Evolutionary conservation across 1,140 invertebrate genomes (phyloP).

Genomic region (Augochlora pura): DNA sequence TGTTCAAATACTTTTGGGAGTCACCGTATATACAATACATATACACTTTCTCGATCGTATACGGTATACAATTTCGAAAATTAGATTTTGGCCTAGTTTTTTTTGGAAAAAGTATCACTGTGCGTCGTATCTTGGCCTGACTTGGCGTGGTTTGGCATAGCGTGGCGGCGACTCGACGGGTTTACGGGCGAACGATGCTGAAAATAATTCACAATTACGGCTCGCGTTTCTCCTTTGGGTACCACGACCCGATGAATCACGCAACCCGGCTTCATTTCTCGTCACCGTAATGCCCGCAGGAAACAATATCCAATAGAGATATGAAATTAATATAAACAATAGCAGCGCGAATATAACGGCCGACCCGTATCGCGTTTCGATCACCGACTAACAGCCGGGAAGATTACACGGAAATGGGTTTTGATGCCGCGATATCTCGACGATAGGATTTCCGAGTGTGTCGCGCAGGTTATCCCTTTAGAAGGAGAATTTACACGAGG

Average conservation of each 20-base stretch:
- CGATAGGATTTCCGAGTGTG: slow-evolving; percentile 60
- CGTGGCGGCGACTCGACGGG: not conserved
- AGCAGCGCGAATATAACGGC: not conserved
- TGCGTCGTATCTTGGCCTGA: too few relatives aligned
- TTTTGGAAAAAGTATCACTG: too few relatives aligned
- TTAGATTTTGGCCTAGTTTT: too few relatives aligned
- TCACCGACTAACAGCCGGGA: slow-evolving; percentile 41
- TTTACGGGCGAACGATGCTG: not conserved
- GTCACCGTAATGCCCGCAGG: not conserved
- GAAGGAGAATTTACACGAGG: slow-evolving; percentile 65
- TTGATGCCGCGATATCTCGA: slow-evolving; percentile 55
- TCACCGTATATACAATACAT: too few relatives aligned
- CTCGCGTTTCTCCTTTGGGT: not conserved
- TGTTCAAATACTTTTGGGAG: too few relatives aligned
- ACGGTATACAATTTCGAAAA: too few relatives aligned
- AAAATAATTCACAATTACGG: not conserved
- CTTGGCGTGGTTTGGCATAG: too few relatives aligned
- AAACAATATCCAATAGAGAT: slow-evolving; percentile 28
- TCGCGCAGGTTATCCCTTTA: slow-evolving; percentile 56
- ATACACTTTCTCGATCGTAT: too few relatives aligned
- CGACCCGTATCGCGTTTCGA: slow-evolving; percentile 25
- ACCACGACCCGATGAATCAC: slow-evolving; percentile 3
- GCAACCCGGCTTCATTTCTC: not conserved
- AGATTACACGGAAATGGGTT: slow-evolving; percentile 58
- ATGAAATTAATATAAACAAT: slow-evolving; percentile 56